Evolutionary conservation across 2,888 invertebrate genomes (phyloP).

Genomic region (Nyleta sp.): DNA sequence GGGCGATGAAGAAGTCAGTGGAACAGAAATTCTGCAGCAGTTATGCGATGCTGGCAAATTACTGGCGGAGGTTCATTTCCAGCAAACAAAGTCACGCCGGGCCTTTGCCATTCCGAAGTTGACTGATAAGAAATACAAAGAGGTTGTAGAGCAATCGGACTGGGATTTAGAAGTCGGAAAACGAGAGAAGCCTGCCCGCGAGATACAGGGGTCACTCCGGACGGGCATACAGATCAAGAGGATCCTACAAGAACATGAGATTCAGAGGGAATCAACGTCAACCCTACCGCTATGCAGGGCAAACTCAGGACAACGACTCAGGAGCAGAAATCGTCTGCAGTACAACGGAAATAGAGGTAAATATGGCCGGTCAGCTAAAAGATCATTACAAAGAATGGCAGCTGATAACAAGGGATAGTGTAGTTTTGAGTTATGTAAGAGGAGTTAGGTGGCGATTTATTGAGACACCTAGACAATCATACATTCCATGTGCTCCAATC

Average conservation of each 20-base stretch:
- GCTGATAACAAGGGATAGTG: not conserved
- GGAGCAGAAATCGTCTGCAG: not conserved
- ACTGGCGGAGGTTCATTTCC: slow-evolving; percentile 12
- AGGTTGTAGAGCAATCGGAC: slow-evolving; percentile 29
- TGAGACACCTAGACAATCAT: too few relatives aligned
- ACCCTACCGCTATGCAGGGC: not conserved
- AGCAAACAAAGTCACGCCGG: slow-evolving; percentile 29
- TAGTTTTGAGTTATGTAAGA: slow-evolving; percentile 15
- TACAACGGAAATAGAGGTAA: slow-evolving; percentile 23
- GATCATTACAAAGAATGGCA: slow-evolving; percentile 4
- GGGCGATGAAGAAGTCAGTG: not conserved
- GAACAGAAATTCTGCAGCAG: not conserved
- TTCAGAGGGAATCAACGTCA: slow-evolving; percentile 8
- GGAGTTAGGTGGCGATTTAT: too few relatives aligned
- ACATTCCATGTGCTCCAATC: not conserved
- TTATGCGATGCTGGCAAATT: slow-evolving; percentile 19
- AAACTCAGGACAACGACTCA: not conserved
- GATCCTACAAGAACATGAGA: slow-evolving; percentile 4
- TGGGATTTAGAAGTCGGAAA: slow-evolving; percentile 16
- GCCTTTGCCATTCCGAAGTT: slow-evolving; percentile 37
- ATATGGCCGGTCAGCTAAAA: slow-evolving; percentile 16
- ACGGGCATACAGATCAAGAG: slow-evolving; percentile 6
- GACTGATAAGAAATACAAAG: slow-evolving; percentile 22
- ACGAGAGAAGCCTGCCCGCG: slow-evolving; percentile 13
- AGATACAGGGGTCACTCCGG: slow-evolving; percentile 5